Evolutionary conservation across 2,888 invertebrate genomes (phyloP).

Genomic region (Drosophila falleni): DNA sequence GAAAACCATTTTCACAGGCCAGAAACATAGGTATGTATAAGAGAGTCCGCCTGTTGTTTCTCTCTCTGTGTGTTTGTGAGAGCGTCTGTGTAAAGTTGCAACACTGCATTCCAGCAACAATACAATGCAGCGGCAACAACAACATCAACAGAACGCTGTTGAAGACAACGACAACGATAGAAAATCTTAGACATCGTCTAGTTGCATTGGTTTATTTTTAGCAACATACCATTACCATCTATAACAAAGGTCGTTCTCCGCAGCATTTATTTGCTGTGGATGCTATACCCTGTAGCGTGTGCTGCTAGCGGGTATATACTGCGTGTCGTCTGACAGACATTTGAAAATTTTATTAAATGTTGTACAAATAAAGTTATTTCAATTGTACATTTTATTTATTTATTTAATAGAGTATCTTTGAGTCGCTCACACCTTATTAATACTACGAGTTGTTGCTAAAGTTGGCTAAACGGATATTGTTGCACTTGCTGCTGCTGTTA

Average conservation of each 20-base stretch:
- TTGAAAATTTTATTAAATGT: neutral
- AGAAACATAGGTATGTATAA: slow-evolving; percentile 40
- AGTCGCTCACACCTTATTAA: neutral
- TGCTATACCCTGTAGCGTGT: slow-evolving; percentile 27
- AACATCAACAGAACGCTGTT: slow-evolving; percentile 41
- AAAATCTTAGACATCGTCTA: slow-evolving; percentile 71
- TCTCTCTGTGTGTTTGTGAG: slow-evolving; percentile 21
- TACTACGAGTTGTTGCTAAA: slow-evolving; percentile 27
- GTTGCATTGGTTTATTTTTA: slow-evolving; percentile 77
- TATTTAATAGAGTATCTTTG: neutral
- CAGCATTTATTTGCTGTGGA: slow-evolving; percentile 38
- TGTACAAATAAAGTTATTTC: neutral
- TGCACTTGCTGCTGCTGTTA: slow-evolving; percentile 45
- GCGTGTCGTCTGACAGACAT: neutral
- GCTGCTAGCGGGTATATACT: neutral
- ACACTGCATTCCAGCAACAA: slow-evolving; percentile 76
- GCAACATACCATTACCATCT: slow-evolving; percentile 71
- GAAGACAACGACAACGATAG: slow-evolving; percentile 52
- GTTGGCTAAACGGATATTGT: slow-evolving; percentile 55
- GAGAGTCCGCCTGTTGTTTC: slow-evolving; percentile 14
- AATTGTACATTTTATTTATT: neutral
- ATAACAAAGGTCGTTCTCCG: slow-evolving; percentile 74
- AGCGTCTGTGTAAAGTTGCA: slow-evolving; percentile 71
- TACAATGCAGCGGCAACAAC: slow-evolving; percentile 17
- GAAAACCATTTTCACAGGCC: slow-evolving; percentile 54